Evolutionary conservation across 2,888 invertebrate genomes (phyloP), one percentile per base, ranked within the genome.

Genomic region (Ramazzottius varieornatus): DNA sequence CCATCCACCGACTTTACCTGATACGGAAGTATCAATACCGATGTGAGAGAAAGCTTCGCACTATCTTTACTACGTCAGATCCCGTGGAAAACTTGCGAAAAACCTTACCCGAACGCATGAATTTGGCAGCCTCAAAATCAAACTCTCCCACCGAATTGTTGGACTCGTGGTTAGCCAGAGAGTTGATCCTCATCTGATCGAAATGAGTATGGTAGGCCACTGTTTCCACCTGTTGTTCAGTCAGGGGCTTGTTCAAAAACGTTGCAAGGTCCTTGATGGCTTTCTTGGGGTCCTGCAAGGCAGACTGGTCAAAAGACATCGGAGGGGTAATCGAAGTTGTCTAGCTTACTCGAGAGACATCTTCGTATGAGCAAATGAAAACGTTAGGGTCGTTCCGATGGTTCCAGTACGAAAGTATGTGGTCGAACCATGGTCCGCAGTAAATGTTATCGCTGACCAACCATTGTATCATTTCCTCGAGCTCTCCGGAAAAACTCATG

Each of bases 1-100:
- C 54, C 54, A 54, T 29, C 54, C 54, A 29, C 54, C 54, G n/a
- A 54, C 54, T 29, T n/a, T 29, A 24, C 54, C 54, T 54, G 54
- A n/a, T 4, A 29, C 13, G 24, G 4, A 24, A 13, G 20, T 13
- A 8, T 13, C 8, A 40, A 40, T 40, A 20, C 20, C 8, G 40
- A 13, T 40, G 40, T 20, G 8, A 20, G 40, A 54, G 4, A 54
- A 4, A 54, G 20, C 54, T 24, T 54, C 29, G 8, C 24, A 24
- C 29, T 24, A 8, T 24, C 4, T 16, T 13, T 24, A 16, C 20
- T 24, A 54, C 24, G 4, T 54, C 20, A 4, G 29, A 16, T 16
- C 4, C 20, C 54, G 8, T 24, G 29, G 8, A 54, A 29, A 54
- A 24, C n/a, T n/a, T 24, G 20, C n/a, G 4, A 54, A 24, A 4